A percentile compares a stretch with the other conserved stretches of the same genome.
phyloP scores from a whole-genome alignment of 1,140 invertebrate species.

The Ceratina japonica region DNA sequence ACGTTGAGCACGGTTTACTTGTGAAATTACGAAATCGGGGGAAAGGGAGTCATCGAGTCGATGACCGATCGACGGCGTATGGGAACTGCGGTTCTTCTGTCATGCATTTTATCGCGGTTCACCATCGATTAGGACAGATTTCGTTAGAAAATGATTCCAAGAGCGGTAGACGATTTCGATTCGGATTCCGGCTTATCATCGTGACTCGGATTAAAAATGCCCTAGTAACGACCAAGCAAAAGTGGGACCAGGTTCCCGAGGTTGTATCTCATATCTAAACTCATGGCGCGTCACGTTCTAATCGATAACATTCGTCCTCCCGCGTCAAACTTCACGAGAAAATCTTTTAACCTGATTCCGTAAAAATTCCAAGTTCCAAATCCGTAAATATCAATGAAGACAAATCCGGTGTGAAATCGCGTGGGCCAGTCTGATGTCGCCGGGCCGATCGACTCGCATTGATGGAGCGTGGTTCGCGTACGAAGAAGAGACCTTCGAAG shows the following conservation, averaged over 20 bases:
- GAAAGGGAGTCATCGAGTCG: neutral
- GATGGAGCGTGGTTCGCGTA: constrained; percentile 12
- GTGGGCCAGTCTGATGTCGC: neutral
- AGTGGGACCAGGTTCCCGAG: constrained; percentile 19
- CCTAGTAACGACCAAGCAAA: neutral
- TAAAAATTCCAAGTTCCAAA: neutral
- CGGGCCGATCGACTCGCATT: neutral
- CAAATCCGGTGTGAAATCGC: too few relatives aligned
- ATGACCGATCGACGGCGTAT: neutral
- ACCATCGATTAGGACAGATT: neutral
- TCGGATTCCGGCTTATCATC: neutral
- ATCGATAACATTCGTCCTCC: neutral
- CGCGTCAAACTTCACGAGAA: constrained; percentile 12
- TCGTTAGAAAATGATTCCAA: neutral
- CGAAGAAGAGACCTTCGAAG: neutral
- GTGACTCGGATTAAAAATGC: neutral
- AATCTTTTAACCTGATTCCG: constrained; percentile 5
- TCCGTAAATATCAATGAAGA: too few relatives aligned
- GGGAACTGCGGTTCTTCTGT: neutral
- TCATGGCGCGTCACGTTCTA: neutral
- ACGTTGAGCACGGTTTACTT: neutral
- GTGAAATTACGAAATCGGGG: neutral
- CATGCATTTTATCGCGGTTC: neutral
- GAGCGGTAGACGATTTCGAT: neutral
- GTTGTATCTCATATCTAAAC: neutral